Conservation (phyloP, 2,888 invertebrate species). For the Gryllus longicercus region DNA sequence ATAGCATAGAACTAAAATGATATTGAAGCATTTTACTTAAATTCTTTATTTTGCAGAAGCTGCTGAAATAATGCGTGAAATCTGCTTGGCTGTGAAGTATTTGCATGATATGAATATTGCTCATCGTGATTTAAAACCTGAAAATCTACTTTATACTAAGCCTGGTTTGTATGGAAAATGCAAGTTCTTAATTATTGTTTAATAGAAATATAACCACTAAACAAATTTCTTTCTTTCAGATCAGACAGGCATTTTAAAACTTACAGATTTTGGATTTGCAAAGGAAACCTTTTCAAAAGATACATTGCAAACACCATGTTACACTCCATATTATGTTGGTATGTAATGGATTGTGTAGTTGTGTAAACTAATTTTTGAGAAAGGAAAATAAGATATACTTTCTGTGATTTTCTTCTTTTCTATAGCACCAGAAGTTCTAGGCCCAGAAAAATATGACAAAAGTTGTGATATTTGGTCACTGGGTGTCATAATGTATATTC, state of each 20-base stretch:
- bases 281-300: constrained; percentile 86
- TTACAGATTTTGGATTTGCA: constrained; percentile 99
- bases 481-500: constrained; percentile 98
- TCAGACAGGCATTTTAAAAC: constrained; percentile 77
- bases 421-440: constrained; percentile 78
- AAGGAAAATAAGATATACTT: neutral
- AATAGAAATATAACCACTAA: neutral
- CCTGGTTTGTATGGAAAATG: constrained; percentile 49
- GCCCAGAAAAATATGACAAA: constrained; percentile 96
- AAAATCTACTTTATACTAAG: constrained; percentile 88
- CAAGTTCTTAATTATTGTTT: neutral
- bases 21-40: neutral
- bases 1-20: constrained; percentile 18
- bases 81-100: constrained; percentile 90
- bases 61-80: constrained; percentile 92
- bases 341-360: constrained; percentile 48
- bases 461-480: constrained; percentile 99
- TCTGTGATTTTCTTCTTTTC: constrained; percentile 20
- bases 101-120: constrained; percentile 93
- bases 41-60: constrained; percentile 61
- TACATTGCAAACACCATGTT: constrained; percentile 95
- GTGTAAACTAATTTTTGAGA: constrained; percentile 71
- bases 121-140: constrained; percentile 96
- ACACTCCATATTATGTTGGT: constrained; percentile 98
- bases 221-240: constrained; percentile 40